Evolutionary conservation across 2,888 invertebrate species (phyloP).

Genomic region (Gibbula magus): DNA sequence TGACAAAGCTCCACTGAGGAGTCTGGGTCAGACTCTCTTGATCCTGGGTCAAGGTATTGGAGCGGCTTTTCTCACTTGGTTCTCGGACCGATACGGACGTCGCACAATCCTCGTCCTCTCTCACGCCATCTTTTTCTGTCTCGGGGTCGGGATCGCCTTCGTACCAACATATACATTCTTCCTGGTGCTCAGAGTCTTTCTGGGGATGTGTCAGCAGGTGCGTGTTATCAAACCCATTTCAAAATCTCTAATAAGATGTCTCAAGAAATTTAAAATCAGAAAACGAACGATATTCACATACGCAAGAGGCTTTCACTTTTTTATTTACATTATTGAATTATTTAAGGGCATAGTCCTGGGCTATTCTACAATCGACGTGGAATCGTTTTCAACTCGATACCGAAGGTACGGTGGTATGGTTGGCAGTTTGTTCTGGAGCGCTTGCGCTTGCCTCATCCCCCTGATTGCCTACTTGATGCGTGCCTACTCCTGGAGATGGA

Average conservation of each 20-base stretch:
- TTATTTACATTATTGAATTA: no score
- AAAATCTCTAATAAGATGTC: no score
- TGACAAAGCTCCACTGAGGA: no score
- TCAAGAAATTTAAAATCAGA: no score
- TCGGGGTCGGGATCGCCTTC: no score
- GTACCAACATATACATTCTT: not conserved
- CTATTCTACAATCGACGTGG: not conserved
- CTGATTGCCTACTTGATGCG: conserved; percentile 7
- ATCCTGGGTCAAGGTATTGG: conserved; percentile 3
- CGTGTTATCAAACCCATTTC: no score
- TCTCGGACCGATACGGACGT: no score
- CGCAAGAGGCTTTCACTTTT: no score
- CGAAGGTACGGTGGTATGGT: not conserved
- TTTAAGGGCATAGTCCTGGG: conserved; percentile 11
- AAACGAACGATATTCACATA: no score
- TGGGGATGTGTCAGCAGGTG: conserved; percentile 1
- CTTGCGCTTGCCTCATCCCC: not conserved
- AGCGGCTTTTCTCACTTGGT: not conserved
- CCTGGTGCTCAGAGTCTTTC: not conserved
- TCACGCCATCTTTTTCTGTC: no score
- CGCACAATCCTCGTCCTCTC: no score
- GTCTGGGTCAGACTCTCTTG: not conserved
- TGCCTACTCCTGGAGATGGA: not conserved
- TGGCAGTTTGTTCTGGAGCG: not conserved
- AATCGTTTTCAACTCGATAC: not conserved